A percentile compares a stretch with the other conserved stretches of the same genome.
Conservation (phyloP, 2,113 vertebrate genomes). For the Leucopternis melanops region DNA sequence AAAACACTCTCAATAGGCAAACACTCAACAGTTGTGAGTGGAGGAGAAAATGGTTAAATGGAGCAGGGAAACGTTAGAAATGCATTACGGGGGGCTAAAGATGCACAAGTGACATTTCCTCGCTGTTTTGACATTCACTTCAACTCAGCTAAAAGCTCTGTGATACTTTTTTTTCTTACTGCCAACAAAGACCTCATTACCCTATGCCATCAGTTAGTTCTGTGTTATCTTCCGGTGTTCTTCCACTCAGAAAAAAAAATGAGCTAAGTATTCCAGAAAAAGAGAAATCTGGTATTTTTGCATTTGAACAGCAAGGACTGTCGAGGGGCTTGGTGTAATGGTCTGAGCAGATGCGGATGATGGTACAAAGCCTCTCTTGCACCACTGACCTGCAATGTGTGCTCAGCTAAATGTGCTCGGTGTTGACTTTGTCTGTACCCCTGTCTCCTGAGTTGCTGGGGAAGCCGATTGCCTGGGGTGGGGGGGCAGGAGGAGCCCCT, state of each 20-base stretch:
- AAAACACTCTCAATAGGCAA: background rate
- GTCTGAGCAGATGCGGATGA: background rate
- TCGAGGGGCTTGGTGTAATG: background rate
- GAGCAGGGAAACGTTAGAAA: background rate
- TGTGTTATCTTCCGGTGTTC: background rate
- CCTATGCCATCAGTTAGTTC: background rate
- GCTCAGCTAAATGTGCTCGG: rapidly evolving
- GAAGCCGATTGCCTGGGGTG: background rate
- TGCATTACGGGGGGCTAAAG: background rate
- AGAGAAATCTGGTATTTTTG: background rate
- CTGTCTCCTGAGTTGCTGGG: background rate
- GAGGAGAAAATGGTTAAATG: background rate
- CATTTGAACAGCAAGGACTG: background rate
- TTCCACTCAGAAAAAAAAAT: background rate
- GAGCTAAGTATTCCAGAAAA: background rate
- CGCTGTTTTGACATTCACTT: background rate
- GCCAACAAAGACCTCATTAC: background rate
- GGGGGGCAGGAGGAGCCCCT: background rate
- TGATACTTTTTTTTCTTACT: background rate
- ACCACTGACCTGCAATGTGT: background rate
- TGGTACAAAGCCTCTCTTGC: background rate
- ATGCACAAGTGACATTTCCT: background rate
- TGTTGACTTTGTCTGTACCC: rapidly evolving
- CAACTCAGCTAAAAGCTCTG: background rate
- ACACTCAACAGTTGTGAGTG: background rate